Conservation (phyloP, 2,113 vertebrate species). For the Melanerpes aurifrons region DNA sequence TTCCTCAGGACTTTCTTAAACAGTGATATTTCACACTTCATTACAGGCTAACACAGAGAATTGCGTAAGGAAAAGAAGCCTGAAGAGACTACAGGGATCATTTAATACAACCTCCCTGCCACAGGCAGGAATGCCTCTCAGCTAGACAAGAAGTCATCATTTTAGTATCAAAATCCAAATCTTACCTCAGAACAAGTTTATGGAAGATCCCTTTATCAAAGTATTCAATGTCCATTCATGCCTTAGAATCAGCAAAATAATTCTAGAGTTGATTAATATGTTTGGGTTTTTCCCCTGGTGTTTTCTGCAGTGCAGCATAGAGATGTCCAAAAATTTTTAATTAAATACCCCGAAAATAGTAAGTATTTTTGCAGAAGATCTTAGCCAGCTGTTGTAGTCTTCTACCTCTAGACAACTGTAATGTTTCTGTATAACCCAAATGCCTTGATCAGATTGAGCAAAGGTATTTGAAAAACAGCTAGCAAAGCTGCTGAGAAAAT, state of each 20-base stretch:
- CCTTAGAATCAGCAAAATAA: background rate
- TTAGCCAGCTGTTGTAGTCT: background rate
- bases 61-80: background rate
- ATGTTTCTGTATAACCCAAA: background rate
- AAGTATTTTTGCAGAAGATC: background rate
- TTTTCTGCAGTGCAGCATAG: background rate
- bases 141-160: background rate
- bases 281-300: background rate
- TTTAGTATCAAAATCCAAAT: background rate
- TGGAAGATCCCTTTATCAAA: background rate
- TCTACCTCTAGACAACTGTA: background rate
- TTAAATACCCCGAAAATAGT: background rate
- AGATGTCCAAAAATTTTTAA: background rate
- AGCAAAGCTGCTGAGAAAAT: background rate
- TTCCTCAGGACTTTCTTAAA: background rate
- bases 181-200: background rate
- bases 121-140: no score
- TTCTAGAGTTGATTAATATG: background rate
- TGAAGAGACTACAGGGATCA: background rate
- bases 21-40: conserved; percentile 17
- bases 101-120: no score
- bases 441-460: background rate
- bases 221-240: background rate
- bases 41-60: background rate
- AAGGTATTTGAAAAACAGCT: background rate